Evolutionary conservation across 2,888 invertebrate species (phyloP).

Genomic region (Stenotaenia linearis): DNA sequence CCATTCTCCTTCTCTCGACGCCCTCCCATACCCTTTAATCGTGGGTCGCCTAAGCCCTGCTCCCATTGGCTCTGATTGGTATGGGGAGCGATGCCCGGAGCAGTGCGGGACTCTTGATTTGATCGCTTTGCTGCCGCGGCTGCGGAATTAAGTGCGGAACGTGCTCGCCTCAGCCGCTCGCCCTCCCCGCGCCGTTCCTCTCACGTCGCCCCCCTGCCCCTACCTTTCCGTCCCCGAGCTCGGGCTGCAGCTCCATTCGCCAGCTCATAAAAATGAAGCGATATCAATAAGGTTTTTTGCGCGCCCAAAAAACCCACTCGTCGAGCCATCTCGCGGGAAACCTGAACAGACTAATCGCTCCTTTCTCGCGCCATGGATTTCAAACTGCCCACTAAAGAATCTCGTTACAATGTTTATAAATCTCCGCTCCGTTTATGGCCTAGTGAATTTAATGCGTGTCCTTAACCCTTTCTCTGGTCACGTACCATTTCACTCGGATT

Average conservation of each 20-base stretch:
- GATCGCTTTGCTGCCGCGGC: slow-evolving; percentile 9
- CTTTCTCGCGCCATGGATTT: slow-evolving; percentile 5
- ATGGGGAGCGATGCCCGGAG: slow-evolving; percentile 9
- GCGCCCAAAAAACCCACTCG: not conserved
- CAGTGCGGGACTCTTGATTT: slow-evolving; percentile 4
- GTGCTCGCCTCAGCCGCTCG: not conserved
- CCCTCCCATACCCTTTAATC: not conserved
- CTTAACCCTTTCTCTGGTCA: too few species aligned
- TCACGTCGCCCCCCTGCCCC: not conserved
- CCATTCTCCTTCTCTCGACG: not conserved
- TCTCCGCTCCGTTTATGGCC: not conserved
- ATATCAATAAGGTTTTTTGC: slow-evolving; percentile 31
- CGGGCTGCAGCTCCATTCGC: slow-evolving; percentile 21
- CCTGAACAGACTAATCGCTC: not conserved
- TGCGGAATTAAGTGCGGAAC: slow-evolving; percentile 9
- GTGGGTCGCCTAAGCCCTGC: slow-evolving; percentile 9
- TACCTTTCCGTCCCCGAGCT: not conserved
- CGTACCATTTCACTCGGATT: not conserved
- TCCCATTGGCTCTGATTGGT: slow-evolving; percentile 9
- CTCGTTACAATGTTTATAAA: not conserved
- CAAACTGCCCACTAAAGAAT: not conserved
- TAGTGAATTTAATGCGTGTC: not conserved
- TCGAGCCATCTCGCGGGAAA: not conserved
- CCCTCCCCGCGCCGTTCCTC: not conserved
- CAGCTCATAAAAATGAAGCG: slow-evolving; percentile 27